A percentile compares a stretch with the other conserved stretches of the same genome.
Evolutionary conservation across 2,113 vertebrate species (phyloP).

Genomic region (Chaetura pelagica): DNA sequence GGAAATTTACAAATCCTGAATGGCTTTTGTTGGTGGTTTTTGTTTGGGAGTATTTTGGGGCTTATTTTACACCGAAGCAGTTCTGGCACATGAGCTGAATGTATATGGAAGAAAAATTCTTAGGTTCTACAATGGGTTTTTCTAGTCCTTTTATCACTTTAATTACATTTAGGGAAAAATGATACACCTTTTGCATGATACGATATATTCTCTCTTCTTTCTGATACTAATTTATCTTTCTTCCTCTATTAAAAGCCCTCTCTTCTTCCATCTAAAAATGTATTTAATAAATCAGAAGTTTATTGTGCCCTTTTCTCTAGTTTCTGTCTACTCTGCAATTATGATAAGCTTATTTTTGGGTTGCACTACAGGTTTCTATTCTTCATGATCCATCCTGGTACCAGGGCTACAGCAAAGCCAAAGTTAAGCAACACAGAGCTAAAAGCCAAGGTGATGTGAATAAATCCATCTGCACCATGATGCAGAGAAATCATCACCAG

Average conservation of each 20-base stretch:
- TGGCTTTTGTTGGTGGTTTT: background rate
- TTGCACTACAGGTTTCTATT: background rate
- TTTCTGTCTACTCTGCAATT: background rate
- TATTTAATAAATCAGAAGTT: background rate
- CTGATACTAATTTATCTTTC: background rate
- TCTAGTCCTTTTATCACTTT: background rate
- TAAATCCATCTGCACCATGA: background rate
- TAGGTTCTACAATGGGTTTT: fast-evolving
- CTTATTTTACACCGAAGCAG: background rate
- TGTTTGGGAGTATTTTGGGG: background rate
- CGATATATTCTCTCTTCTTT: background rate
- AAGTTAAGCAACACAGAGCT: background rate
- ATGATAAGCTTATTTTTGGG: background rate
- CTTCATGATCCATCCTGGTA: background rate
- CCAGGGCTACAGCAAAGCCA: background rate
- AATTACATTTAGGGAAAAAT: background rate
- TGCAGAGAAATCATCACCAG: background rate
- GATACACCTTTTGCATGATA: background rate
- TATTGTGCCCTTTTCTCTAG: background rate
- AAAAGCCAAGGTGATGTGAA: background rate
- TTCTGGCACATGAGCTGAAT: background rate
- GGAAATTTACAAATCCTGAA: background rate
- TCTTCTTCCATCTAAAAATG: background rate
- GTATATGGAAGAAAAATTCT: background rate
- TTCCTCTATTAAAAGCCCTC: background rate